A percentile compares a stretch with the other conserved stretches of the same genome.
phyloP scores from a whole-genome alignment of 2,888 invertebrate species.

The Amiota minor region DNA sequence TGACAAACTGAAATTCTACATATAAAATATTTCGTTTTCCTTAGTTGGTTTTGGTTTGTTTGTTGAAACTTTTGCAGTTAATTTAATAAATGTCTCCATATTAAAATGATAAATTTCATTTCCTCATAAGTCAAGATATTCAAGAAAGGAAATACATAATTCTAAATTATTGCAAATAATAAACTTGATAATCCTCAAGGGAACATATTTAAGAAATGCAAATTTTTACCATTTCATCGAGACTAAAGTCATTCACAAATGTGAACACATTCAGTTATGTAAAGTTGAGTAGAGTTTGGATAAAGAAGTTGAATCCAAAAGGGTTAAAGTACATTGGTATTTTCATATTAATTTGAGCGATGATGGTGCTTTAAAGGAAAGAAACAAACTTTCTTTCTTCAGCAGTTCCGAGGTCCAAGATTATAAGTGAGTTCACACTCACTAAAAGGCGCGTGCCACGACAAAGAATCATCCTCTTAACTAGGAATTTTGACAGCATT shows the following conservation, averaged over 20 bases:
- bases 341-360: slow-evolving; percentile 68
- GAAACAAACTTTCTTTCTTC: slow-evolving; percentile 6
- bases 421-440: slow-evolving; percentile 12
- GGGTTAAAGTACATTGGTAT: slow-evolving; percentile 70
- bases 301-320: slow-evolving; percentile 71
- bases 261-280: slow-evolving; percentile 50
- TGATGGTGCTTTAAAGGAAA: slow-evolving; percentile 46
- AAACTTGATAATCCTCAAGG: slow-evolving; percentile 41
- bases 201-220: slow-evolving; percentile 62
- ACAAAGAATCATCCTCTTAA: background rate
- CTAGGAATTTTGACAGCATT: background rate
- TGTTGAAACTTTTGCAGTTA: background rate
- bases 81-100: slow-evolving; percentile 55
- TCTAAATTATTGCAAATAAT: slow-evolving; percentile 36
- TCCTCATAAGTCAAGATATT: slow-evolving; percentile 54
- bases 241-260: background rate
- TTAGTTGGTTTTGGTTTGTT: background rate
- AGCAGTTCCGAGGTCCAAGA: background rate
- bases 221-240: slow-evolving; percentile 45
- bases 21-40: background rate
- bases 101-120: slow-evolving; percentile 56
- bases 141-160: slow-evolving; percentile 43
- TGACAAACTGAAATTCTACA: background rate
- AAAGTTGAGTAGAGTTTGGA: slow-evolving; percentile 1
- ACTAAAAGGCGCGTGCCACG: slow-evolving; percentile 2